A percentile compares a stretch with the other conserved stretches of the same genome.
phyloP scores from a whole-genome alignment of 2,797 vertebrate species.

The Ctenopoma kingsleyae region DNA sequence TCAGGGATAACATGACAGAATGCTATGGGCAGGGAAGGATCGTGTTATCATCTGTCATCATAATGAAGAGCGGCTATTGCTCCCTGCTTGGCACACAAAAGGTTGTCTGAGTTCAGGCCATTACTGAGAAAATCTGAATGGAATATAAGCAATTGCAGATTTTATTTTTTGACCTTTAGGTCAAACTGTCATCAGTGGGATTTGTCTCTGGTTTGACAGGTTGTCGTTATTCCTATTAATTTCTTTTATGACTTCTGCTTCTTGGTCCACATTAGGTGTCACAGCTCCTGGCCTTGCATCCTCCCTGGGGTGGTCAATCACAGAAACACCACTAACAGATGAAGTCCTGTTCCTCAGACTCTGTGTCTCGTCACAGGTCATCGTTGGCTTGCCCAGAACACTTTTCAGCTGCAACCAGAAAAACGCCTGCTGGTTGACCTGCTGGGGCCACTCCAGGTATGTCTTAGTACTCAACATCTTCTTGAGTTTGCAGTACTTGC shows the following conservation, averaged over 20 bases:
- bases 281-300: constrained; percentile 2
- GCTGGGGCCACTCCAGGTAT: constrained; percentile 90
- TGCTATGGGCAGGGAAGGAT: constrained; percentile 22
- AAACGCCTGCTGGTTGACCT: constrained; percentile 83
- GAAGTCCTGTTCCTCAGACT: constrained; percentile 61
- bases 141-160: not conserved
- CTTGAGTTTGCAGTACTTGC: constrained; percentile 88
- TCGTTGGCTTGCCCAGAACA: constrained; percentile 82
- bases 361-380: constrained; percentile 4
- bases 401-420: constrained; percentile 89
- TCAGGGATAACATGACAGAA: constrained; percentile 43
- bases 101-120: constrained; percentile 10
- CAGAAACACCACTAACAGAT: constrained; percentile 46
- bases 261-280: not conserved
- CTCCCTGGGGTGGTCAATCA: constrained; percentile 37
- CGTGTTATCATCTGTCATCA: constrained; percentile 35
- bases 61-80: constrained; percentile 39
- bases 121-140: not conserved
- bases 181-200: constrained; percentile 39
- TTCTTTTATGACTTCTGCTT: constrained; percentile 17
- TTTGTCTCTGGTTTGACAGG: constrained; percentile 31
- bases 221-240: constrained; percentile 14
- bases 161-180: not conserved
- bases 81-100: constrained; percentile 19
- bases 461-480: constrained; percentile 89